phyloP scores from a whole-genome alignment of 2,797 vertebrate species.

The Luscinia luscinia region DNA sequence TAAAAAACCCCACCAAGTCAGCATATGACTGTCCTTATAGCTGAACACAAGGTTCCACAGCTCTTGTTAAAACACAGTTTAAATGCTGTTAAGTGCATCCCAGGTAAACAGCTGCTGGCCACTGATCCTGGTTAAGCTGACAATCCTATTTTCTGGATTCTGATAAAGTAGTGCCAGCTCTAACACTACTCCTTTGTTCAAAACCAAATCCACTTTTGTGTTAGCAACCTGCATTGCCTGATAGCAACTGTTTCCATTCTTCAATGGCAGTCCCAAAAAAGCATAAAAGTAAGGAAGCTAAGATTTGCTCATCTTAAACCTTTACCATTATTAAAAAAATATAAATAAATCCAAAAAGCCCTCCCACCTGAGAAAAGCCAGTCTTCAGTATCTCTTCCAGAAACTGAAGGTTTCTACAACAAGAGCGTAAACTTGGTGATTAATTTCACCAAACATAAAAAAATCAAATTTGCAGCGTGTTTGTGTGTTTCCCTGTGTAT shows the following conservation, averaged over 20 bases:
- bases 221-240: neutral
- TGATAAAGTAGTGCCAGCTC: neutral
- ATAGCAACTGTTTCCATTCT: neutral
- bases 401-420: neutral
- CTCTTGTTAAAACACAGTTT: neutral
- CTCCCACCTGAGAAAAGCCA: neutral
- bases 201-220: neutral
- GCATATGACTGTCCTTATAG: neutral
- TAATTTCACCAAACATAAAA: neutral
- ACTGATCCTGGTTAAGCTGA: neutral
- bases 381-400: neutral
- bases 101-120: constrained; percentile 1
- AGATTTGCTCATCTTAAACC: neutral
- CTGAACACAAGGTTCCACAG: neutral
- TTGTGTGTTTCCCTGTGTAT: neutral
- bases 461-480: neutral
- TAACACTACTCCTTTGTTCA: neutral
- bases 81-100: constrained; percentile 15
- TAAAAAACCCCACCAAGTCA: neutral
- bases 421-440: neutral
- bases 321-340: neutral
- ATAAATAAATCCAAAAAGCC: neutral
- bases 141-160: constrained; percentile 5
- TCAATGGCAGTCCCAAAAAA: neutral
- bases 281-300: neutral